Evolutionary conservation across 2,888 invertebrate genomes (phyloP).

Genomic region (Drosophila heteroneura): DNA sequence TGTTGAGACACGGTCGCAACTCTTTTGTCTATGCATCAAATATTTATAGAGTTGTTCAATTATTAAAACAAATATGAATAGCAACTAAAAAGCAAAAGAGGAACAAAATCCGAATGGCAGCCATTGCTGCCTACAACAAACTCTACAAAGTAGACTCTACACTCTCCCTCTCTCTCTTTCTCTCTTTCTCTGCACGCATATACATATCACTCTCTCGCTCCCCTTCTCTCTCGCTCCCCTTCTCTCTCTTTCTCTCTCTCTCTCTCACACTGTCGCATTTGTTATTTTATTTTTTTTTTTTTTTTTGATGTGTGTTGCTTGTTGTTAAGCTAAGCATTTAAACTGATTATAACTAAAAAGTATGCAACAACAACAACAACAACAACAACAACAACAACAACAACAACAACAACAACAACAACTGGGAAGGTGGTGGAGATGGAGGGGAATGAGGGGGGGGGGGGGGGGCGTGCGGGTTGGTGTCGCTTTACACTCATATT

Average conservation of each 20-base stretch:
- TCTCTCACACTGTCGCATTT: constrained; percentile 3
- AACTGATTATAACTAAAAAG: constrained; percentile 77
- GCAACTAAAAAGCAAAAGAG: constrained; percentile 70
- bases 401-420: constrained; percentile 35
- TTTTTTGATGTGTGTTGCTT: constrained; percentile 33
- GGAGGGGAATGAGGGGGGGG: no score
- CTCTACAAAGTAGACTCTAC: constrained; percentile 11
- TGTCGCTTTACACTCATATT: constrained; percentile 59
- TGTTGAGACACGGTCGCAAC: constrained; percentile 49
- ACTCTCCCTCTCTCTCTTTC: constrained; percentile 1
- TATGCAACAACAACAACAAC: constrained; percentile 59
- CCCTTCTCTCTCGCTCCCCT: neutral
- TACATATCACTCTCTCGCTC: neutral
- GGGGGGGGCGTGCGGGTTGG: constrained; percentile 3
- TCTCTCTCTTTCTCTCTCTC: constrained; percentile 2
- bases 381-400: constrained; percentile 33
- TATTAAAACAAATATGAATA: constrained; percentile 79
- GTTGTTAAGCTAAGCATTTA: constrained; percentile 72
- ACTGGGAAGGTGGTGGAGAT: no score
- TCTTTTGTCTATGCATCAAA: constrained; percentile 77
- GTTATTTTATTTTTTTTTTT: constrained; percentile 1
- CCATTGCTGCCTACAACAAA: constrained; percentile 35
- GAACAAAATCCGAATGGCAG: constrained; percentile 20
- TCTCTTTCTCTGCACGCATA: neutral
- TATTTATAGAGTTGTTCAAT: constrained; percentile 74